phyloP scores from a whole-genome alignment of 2,113 vertebrate genomes.

The Periophthalmus modestus region DNA sequence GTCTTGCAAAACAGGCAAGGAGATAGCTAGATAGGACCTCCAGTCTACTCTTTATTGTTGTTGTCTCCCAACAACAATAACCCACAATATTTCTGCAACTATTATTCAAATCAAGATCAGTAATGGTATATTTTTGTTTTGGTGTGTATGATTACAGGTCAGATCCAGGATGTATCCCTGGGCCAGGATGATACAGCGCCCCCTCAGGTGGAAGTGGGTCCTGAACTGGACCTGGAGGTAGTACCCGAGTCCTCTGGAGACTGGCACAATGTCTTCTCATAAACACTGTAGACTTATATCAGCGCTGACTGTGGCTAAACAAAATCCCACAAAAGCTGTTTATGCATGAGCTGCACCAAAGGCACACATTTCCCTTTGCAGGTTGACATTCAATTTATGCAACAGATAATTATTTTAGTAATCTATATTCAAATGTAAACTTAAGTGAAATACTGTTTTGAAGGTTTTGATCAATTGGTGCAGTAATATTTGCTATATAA shows the following conservation, averaged over 20 bases:
- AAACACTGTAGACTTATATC: conserved; percentile 10
- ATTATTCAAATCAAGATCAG: too few relatives aligned
- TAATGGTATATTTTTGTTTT: not conserved
- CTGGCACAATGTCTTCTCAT: conserved; percentile 69
- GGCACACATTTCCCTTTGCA: conserved; percentile 15
- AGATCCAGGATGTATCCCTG: conserved; percentile 58
- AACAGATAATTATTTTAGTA: not conserved
- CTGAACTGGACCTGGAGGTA: conserved; percentile 70
- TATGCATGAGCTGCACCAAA: conserved; percentile 4
- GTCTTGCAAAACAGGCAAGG: conserved; percentile 16
- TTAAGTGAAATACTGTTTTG: not conserved
- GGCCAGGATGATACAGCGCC: conserved; percentile 37
- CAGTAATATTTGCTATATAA: not conserved
- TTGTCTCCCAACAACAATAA: not conserved
- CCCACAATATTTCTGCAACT: too few relatives aligned
- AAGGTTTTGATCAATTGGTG: not conserved
- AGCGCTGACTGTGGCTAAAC: conserved; percentile 17
- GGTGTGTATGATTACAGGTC: conserved; percentile 42
- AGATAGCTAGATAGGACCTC: conserved; percentile 34
- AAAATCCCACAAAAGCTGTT: not conserved
- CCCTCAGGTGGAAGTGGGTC: conserved; percentile 45
- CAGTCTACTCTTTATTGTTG: not conserved
- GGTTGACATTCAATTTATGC: not conserved
- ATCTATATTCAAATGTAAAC: not conserved
- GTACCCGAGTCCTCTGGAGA: conserved; percentile 64